Evolutionary conservation across 2,888 invertebrate genomes (phyloP).

Genomic region (Myopa tessellatipennis): DNA sequence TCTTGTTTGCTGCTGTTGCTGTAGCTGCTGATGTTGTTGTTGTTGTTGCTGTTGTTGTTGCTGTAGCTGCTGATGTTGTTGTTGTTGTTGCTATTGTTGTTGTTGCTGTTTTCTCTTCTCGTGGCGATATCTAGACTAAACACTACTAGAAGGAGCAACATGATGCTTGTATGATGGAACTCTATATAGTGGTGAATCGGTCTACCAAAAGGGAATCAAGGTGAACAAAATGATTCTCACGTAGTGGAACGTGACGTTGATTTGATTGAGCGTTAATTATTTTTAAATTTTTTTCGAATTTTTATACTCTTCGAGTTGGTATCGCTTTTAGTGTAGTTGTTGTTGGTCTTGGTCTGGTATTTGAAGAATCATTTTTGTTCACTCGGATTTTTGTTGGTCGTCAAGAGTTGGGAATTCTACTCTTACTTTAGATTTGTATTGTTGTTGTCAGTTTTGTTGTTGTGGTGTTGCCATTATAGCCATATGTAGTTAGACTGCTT

Average conservation of each 20-base stretch:
- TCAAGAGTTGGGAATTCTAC: not conserved
- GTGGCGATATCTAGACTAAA: not conserved
- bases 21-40: not conserved
- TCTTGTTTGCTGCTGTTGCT: not conserved
- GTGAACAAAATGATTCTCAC: conserved; percentile 67
- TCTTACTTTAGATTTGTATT: not conserved
- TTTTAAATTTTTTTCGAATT: conserved; percentile 58
- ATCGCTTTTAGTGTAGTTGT: not conserved
- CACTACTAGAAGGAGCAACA: not conserved
- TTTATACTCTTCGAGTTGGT: conserved; percentile 37
- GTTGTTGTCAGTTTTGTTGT: conserved; percentile 3
- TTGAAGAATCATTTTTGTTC: no score
- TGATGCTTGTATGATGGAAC: conserved; percentile 3
- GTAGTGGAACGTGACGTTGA: conserved; percentile 68
- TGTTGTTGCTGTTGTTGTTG: not conserved
- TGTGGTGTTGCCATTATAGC: not conserved
- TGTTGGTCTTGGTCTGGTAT: no score
- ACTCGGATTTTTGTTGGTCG: not conserved
- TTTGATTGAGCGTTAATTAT: conserved; percentile 67
- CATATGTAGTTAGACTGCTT: no score
- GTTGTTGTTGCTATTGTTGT: no score
- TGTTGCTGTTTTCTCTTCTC: not conserved
- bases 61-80: not conserved
- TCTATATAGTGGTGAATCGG: conserved; percentile 12
- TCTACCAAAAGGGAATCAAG: conserved; percentile 45